Base-by-base conservation (phyloP, 2,113 vertebrate species). In the Chelonoidis abingdonii region DNA sequence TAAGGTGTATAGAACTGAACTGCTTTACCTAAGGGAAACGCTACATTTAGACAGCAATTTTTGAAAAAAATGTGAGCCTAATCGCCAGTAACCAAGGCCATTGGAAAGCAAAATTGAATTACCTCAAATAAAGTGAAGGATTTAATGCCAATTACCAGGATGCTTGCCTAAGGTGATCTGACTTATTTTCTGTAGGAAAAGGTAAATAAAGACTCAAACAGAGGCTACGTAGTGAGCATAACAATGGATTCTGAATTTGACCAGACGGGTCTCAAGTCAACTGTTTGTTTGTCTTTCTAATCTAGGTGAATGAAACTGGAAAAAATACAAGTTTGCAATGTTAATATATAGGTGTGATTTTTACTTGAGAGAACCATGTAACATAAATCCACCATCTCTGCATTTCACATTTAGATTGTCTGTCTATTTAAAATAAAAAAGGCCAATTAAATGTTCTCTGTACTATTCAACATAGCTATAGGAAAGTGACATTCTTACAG, bases 381-480 rank as follows among this genome's bases (percentile, higher is more conserved):
- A 91, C 87, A 86, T 52, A 91, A 89, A 96, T 89, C 92, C 92
- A 84, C 84, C 72, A 87, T 86, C 89, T 57, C 53, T 57, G 5
- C 24, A 85, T 96, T 90, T 83, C 79, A 93, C 31, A 87, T 86
- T 94, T 90, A 52, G 85, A 49, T 38, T 80, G 62, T 62, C 56
- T 80, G 62, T 62, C 56, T 94, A 94, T 72, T 88, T 90, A 62
- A 75, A 90, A 92, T 86, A 94, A 95, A 96, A 53, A 92, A 6
- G 88, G 49, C 93, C 93, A 96, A 92, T 95, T 76, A 95, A 96
- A 91, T 92, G 17, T 4, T 75, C 31, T 29, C 95, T 89, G n/a
- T 52, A 80, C 82, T 53, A 82, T 93, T 94, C 90, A 94, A 59
- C 19, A 82, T 25, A n/a, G 41, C 6, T 6, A 16, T 22, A 91